Base-by-base conservation (phyloP, 1,140 invertebrate genomes). In the Phortica variegata region DNA sequence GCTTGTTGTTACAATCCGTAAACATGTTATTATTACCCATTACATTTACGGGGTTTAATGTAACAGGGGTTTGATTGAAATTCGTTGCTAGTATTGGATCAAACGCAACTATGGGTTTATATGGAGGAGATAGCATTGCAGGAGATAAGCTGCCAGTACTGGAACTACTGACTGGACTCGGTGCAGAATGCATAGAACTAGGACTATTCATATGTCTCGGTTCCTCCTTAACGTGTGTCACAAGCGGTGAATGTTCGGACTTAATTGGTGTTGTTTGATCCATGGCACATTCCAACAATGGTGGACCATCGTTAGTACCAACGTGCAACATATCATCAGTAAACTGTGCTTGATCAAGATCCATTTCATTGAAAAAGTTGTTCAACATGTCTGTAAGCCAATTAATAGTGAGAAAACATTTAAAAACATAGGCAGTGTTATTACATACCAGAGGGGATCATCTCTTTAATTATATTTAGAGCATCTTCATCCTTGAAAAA, bases 401-500 rank as follows among this genome's bases (percentile, higher is more conserved):
- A 38, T 38, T 38, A 45, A 49, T 33, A 2, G 18, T 8, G 42
- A 37, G 8, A 8, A 2, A 31, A 18, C 2, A 21, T 38, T 46
- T 21, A 26, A 21, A 34, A 32, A 44, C 18, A 46, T 15, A 18
- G 40, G 8, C 33, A 43, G 19, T 34, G 13, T n/a, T 10, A 34
- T 10, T 7, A 37, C 38, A 31, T 39, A 58, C 56, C 56, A 4
- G 58, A 50, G 15, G 66, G 56, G 31, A 74, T 50, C 47, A 70
- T 71, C 20, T 74, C 72, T 15, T 72, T 70, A 5, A 73, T 65
- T 8, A 74, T 56, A 5, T 66, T 66, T 2, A 74, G 47, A 6
- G 66, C 58, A 44, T 74, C 72, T 45, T 73, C 72, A 31, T 66
- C 54, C 39, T 68, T 70, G 38, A 71, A 68, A 29, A 72, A 33